A percentile compares a stretch with the other conserved stretches of the same genome.
Conservation (phyloP, 2,797 vertebrate species). For the Spheniscus humboldti region DNA sequence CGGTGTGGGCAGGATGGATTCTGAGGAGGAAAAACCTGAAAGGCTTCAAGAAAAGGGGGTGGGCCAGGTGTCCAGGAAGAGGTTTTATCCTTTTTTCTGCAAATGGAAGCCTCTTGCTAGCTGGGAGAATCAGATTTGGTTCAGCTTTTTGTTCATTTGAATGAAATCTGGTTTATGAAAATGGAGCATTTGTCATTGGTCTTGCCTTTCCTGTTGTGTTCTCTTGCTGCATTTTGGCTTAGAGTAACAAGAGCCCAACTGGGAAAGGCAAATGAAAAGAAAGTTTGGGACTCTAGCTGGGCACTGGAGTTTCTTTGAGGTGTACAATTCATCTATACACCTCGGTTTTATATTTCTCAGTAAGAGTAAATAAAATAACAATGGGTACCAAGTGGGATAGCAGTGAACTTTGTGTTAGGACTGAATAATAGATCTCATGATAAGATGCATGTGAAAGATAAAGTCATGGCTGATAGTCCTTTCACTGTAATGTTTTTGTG, state of each 20-base stretch:
- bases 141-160: constrained; percentile 10
- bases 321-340: not conserved
- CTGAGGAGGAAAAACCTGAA: constrained; percentile 12
- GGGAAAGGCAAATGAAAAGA: not conserved
- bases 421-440: not conserved
- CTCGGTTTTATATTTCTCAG: not conserved
- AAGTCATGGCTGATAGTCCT: not conserved
- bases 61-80: not conserved
- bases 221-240: not conserved
- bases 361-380: not conserved
- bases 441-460: not conserved
- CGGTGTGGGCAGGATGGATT: not conserved
- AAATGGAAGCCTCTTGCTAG: not conserved
- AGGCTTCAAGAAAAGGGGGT: not conserved
- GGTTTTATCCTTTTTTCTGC: not conserved
- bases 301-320: not conserved
- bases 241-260: not conserved
- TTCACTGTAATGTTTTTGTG: not conserved
- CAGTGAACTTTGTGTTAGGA: not conserved
- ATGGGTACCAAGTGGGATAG: not conserved
- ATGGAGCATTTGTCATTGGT: not conserved
- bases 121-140: not conserved
- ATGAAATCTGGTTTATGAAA: constrained; percentile 24
- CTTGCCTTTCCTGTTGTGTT: constrained; percentile 12
- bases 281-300: not conserved